Evolutionary conservation across 1,140 invertebrate species (phyloP).

Genomic region (Drosophila pseudoananassae): DNA sequence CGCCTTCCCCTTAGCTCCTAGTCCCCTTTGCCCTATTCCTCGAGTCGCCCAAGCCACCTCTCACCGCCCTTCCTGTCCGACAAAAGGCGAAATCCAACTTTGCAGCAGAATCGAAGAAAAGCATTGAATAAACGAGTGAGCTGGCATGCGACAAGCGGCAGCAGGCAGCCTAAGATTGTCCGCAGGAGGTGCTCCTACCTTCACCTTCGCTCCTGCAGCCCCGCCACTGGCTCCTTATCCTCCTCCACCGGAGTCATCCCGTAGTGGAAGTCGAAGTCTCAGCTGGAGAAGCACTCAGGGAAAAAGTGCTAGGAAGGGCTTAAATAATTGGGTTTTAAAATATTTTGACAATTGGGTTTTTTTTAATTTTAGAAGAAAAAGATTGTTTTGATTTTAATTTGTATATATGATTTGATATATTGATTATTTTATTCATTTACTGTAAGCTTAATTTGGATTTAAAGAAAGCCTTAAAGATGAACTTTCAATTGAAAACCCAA

Average conservation of each 20-base stretch:
- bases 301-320: background rate
- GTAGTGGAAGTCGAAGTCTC: background rate
- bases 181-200: conserved; percentile 50
- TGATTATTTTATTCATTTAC: too few species aligned
- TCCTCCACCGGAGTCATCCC: conserved; percentile 5
- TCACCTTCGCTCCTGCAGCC: background rate
- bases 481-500: too few species aligned
- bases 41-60: background rate
- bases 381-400: too few species aligned
- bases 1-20: conserved; percentile 1
- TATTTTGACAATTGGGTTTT: too few species aligned
- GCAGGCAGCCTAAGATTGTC: conserved; percentile 70
- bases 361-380: background rate
- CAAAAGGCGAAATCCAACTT: conserved; percentile 77
- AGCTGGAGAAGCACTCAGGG: conserved; percentile 3
- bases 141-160: conserved; percentile 39
- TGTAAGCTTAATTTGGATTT: too few species aligned
- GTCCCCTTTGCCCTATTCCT: background rate
- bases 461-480: too few species aligned
- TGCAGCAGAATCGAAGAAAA: conserved; percentile 80
- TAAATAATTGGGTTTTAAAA: background rate
- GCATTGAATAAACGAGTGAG: conserved; percentile 77
- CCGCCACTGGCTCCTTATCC: background rate
- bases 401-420: too few species aligned
- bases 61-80: conserved; percentile 22